Conservation (phyloP, 2,113 vertebrate species). For the Mionectes macconnelli region DNA sequence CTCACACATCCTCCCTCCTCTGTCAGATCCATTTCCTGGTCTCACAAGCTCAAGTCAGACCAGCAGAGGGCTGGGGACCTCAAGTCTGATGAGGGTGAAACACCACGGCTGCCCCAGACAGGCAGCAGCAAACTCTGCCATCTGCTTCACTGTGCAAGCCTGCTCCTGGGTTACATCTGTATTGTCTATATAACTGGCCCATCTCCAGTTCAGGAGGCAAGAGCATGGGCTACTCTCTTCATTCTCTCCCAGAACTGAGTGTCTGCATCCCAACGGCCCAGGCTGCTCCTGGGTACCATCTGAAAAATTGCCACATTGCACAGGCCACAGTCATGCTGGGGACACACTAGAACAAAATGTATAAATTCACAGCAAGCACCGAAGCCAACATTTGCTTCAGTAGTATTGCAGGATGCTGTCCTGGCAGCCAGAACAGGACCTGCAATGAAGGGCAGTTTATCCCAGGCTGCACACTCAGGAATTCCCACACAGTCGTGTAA, state of each 20-base stretch:
- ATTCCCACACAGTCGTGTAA: neutral
- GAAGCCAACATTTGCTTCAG: neutral
- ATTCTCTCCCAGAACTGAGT: neutral
- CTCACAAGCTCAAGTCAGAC: neutral
- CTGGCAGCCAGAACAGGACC: neutral
- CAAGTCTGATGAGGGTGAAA: fast-evolving
- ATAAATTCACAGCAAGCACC: neutral
- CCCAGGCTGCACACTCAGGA: neutral
- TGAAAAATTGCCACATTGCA: neutral
- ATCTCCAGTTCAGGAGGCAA: neutral
- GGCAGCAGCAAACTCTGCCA: neutral
- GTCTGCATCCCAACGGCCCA: neutral
- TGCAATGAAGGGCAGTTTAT: neutral
- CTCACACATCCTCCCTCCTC: neutral
- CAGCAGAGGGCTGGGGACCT: neutral
- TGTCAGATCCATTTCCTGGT: neutral
- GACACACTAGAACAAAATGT: neutral
- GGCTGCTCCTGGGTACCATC: neutral
- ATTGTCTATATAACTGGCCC: neutral
- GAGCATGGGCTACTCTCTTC: neutral
- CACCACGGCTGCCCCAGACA: fast-evolving
- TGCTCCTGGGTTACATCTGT: neutral
- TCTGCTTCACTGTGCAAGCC: neutral
- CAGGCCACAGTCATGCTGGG: neutral
- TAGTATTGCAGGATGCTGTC: neutral